phyloP scores from a whole-genome alignment of 2,797 vertebrate genomes.

The Sebastes reedi region DNA sequence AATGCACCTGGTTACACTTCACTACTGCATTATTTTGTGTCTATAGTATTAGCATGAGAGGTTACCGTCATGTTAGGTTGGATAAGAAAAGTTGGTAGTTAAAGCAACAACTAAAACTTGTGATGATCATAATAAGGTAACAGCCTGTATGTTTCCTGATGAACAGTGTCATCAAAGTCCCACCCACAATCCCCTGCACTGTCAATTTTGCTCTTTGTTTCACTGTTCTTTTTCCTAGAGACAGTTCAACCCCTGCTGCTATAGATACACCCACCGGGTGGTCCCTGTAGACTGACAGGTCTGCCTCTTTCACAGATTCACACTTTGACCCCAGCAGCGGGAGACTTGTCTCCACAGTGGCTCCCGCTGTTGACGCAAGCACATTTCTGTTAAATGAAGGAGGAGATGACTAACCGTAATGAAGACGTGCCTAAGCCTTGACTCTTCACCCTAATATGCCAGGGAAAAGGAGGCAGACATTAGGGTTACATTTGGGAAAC shows the following conservation, averaged over 20 bases:
- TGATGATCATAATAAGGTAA: background rate
- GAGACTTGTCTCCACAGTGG: slow-evolving; percentile 31
- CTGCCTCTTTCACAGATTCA: slow-evolving; percentile 33
- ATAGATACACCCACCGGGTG: background rate
- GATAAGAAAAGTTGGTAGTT: background rate
- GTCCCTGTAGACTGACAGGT: slow-evolving; percentile 5
- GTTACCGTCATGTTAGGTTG: background rate
- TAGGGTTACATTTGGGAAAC: background rate
- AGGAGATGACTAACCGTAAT: slow-evolving; percentile 30
- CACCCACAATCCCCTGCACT: background rate
- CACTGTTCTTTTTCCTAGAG: background rate
- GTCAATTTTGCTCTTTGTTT: background rate
- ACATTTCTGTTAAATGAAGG: slow-evolving; percentile 48
- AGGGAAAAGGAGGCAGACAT: background rate
- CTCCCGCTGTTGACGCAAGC: slow-evolving; percentile 29
- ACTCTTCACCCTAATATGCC: background rate
- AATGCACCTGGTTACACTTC: background rate
- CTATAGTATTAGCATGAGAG: background rate
- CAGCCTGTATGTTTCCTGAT: background rate
- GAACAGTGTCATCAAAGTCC: background rate
- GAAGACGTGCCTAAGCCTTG: slow-evolving; percentile 21
- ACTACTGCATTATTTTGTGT: background rate
- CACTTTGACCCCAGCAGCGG: slow-evolving; percentile 40
- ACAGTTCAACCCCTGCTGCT: background rate
- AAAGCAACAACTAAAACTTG: background rate